Evolutionary conservation across 1,140 invertebrate species (phyloP), one percentile per base, ranked within the genome.

Genomic region (Drosophila cardini): DNA sequence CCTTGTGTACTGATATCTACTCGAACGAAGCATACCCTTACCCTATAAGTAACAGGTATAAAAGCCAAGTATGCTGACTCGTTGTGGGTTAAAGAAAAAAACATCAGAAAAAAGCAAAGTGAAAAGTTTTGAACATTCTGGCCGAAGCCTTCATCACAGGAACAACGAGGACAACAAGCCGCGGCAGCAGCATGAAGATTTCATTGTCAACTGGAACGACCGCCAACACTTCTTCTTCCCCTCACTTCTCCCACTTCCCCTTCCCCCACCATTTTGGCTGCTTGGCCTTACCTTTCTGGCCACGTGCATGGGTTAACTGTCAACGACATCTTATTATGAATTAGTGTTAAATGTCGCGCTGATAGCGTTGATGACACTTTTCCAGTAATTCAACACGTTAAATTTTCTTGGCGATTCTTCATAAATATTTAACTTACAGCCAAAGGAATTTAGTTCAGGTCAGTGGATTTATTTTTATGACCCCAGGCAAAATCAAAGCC

Each of bases 321-420:
- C 84, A 90, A 78, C 84, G 85, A 89, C 85, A 84, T 90, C 80
- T 89, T 89, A 89, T 89, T 89, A 89, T 90, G 84, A 89, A 89
- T 89, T 89, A 89, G 84, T 89, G 84, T 90, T 89, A 89, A 89
- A 89, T 89, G 84, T 69, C 84, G 55, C 83, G 79, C 79, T 87
- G 83, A 87, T 86, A 76, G 83, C 83, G 45, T 63, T 82, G 82
- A 87, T 82, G 83, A 68, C 82, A 86, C 82, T 86, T 87, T 26
- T 76, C 50, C 82, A 78, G 78, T 67, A 75, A 86, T 81, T 82
- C 68, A 32, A 53, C 30, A 52, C 84, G 73, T 89, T 89, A 89
- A 89, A 90, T 79, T 86, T 26, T 32, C 38, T 53, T 13, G 32
- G 32, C 42, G 42, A 3, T 52, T 45, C 70, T 86, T 78, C 83